A percentile compares a stretch with the other conserved stretches of the same genome.
These are phyloP conservation scores for Saimiri boliviensis DNA, from an alignment of 2,113 vertebrate genomes.

Conservation along the genomic window DNA sequence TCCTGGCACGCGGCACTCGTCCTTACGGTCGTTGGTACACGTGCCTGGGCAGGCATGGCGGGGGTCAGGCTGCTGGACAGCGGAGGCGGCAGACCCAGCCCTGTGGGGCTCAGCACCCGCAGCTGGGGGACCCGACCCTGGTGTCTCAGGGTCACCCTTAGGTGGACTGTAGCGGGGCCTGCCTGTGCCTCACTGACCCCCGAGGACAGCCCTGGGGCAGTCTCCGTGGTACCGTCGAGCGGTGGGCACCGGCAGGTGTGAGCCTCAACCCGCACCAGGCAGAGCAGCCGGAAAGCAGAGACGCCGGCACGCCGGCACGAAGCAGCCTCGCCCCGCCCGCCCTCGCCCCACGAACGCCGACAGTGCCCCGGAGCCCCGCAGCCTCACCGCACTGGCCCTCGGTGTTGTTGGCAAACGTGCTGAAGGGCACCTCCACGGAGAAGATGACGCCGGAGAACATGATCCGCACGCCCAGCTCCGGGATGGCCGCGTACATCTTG, in stretches of 20 bases:
- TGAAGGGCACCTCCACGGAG: constrained; percentile 86
- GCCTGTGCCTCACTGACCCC: rapidly evolving
- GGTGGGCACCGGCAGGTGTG: rapidly evolving
- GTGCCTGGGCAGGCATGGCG: constrained; percentile 84
- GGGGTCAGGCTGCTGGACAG: not conserved
- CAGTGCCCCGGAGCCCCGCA: not conserved
- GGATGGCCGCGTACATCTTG: constrained; percentile 86
- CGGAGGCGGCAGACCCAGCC: rapidly evolving
- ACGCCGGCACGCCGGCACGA: rapidly evolving
- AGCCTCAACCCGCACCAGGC: rapidly evolving
- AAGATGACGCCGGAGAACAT: constrained; percentile 87
- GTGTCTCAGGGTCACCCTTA: rapidly evolving
- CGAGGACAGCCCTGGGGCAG: not conserved
- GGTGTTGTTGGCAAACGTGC: constrained; percentile 89
- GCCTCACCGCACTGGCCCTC: constrained; percentile 95
- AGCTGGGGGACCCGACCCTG: rapidly evolving
- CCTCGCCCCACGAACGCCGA: rapidly evolving
- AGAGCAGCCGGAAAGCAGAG: not conserved
- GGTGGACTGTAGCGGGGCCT: not conserved
- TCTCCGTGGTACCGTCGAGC: too few species aligned
- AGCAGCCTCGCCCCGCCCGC: not conserved
- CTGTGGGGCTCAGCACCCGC: rapidly evolving
- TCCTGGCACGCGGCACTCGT: constrained; percentile 90
- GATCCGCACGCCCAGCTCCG: constrained; percentile 81
- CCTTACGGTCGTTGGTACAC: constrained; percentile 88